Evolutionary conservation across 2,888 invertebrate genomes (phyloP), one percentile per base, ranked within the genome.

Genomic region (Leucophenga maculata): DNA sequence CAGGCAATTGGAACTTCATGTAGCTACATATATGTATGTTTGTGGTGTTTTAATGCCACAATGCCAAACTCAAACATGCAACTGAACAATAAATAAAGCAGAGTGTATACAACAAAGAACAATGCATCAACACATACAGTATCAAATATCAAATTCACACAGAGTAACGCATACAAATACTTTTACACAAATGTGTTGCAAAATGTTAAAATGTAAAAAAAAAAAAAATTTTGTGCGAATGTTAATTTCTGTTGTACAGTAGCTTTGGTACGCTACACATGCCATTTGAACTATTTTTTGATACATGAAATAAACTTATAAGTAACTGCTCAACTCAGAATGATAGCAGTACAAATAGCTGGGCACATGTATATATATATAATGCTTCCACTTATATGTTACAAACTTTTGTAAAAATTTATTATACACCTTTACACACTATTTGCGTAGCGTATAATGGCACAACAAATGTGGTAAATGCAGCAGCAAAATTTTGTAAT

Each of bases 31-130:
- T 48, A 16, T 11, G 0, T 50, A 16, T 6, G n/a, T 48, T 6
- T 11, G 0, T 50, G n/a, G 50, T 18, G 16, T 50, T 50, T n/a
- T 18, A 16, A 50, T 50, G 50, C 50, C 50, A 50, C 50, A 50
- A 50, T 50, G 50, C 50, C n/a, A 50, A 50, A n/a, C 18, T 18
- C 50, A 50, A 50, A 50, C 50, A 50, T 50, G 50, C 50, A 50
- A 50, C 50, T 16, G n/a, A 50, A 50, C 50, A 50, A 50, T 50
- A 50, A 50, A 50, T 50, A 50, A 50, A 50, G 18, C 50, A 16
- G 14, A 48, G 18, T n/a, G n/a, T n/a, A 50, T n/a, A 50, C 18
- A n/a, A 50, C 50, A 50, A 1, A 50, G 6, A 50, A 6, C 6
- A 6, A 50, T 50, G 3, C n/a, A 50, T 16, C 26, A 26, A 26